Evolutionary conservation across 2,888 invertebrate genomes (phyloP).

Genomic region (Cryptops parisi): DNA sequence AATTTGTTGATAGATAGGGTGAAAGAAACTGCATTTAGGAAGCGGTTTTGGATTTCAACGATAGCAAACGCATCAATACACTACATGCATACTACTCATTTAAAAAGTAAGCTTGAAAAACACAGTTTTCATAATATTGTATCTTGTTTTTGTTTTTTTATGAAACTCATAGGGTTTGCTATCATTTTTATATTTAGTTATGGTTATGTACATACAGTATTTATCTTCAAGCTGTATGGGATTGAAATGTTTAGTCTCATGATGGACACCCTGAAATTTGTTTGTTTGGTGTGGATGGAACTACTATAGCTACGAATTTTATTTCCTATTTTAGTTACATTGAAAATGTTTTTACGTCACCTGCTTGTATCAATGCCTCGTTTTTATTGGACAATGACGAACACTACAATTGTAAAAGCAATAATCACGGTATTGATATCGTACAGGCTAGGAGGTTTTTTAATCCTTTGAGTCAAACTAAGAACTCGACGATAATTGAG

Average conservation of each 20-base stretch:
- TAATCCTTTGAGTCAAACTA: constrained; percentile 49
- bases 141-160: neutral
- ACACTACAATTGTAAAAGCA: constrained; percentile 64
- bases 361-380: constrained; percentile 75
- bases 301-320: no score
- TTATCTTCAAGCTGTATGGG: no score
- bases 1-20: no score
- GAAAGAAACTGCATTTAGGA: no score
- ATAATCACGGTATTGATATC: constrained; percentile 67
- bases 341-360: constrained; percentile 70
- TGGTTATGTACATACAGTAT: no score
- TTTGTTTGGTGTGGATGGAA: no score
- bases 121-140: neutral
- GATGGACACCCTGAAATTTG: no score
- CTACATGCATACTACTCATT: no score
- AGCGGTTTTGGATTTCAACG: no score
- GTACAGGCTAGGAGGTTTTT: constrained; percentile 43
- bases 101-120: no score
- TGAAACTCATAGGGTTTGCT: neutral
- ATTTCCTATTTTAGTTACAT: constrained; percentile 50
- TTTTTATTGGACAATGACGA: constrained; percentile 53
- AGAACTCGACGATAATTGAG: constrained; percentile 55
- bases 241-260: no score
- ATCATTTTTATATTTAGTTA: neutral
- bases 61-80: no score